These are phyloP conservation scores for Drosophila lutescens DNA, from an alignment of 2,888 invertebrate genomes.

Conservation along the genomic window DNA sequence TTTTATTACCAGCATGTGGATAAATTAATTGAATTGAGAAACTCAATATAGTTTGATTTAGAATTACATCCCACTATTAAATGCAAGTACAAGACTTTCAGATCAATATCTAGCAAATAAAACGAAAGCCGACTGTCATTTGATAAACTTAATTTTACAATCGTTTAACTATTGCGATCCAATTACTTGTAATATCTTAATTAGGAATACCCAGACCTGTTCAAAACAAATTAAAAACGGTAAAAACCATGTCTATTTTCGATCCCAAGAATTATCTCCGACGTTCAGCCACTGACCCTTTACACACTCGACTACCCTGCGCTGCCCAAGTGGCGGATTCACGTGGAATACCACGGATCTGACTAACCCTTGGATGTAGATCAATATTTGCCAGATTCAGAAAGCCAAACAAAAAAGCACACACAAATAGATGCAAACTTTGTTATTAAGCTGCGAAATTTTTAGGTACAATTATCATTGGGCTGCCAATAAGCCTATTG, in stretches of 20 bases:
- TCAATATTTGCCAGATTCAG: slow-evolving; percentile 30
- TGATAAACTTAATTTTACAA: neutral
- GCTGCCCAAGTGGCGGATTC: slow-evolving; percentile 6
- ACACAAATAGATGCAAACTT: slow-evolving; percentile 28
- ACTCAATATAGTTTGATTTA: no score
- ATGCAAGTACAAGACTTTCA: no score
- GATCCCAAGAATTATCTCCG: neutral
- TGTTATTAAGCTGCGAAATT: slow-evolving; percentile 36
- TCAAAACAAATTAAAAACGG: neutral
- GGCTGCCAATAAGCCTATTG: slow-evolving; percentile 25
- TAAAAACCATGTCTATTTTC: slow-evolving; percentile 1
- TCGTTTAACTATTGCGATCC: no score
- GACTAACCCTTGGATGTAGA: slow-evolving; percentile 21
- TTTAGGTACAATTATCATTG: slow-evolving; percentile 32
- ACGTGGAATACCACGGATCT: slow-evolving; percentile 37
- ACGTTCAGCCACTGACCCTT: slow-evolving; percentile 6
- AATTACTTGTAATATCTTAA: neutral
- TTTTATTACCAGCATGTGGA: neutral
- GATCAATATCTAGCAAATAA: no score
- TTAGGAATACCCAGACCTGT: neutral
- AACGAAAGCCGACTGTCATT: neutral
- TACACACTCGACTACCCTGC: neutral
- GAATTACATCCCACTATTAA: no score
- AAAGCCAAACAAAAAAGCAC: slow-evolving; percentile 22
- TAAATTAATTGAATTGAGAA: neutral